These are phyloP conservation scores for Scaptomyza polygonia DNA, from an alignment of 2,888 invertebrate species.

Conservation along the genomic window DNA sequence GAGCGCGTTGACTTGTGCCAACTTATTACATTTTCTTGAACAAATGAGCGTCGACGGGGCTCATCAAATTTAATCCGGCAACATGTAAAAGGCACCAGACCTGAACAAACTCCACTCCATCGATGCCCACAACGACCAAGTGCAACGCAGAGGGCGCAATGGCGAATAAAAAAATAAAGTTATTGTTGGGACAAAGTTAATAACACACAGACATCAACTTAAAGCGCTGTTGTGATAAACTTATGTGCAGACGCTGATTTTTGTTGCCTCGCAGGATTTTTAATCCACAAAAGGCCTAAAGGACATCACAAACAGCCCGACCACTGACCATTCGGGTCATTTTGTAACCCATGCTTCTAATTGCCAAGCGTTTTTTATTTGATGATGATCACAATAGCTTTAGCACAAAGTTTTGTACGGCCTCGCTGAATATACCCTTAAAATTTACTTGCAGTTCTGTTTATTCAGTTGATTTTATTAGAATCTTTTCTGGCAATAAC, in stretches of 20 bases:
- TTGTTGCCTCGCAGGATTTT: constrained; percentile 9
- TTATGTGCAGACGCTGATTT: constrained; percentile 45
- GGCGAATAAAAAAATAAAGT: constrained; percentile 1
- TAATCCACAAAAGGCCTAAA: constrained; percentile 6
- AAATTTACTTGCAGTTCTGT: constrained; percentile 6
- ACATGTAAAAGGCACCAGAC: constrained; percentile 57
- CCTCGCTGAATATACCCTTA: no score
- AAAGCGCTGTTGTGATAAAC: constrained; percentile 50
- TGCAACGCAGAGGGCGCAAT: neutral
- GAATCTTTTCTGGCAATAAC: neutral
- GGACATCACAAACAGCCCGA: constrained; percentile 3
- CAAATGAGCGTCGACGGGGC: constrained; percentile 41
- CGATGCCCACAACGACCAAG: constrained; percentile 6
- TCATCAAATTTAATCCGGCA: constrained; percentile 67
- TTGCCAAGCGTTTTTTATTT: constrained; percentile 40
- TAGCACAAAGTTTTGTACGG: no score
- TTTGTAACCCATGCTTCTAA: constrained; percentile 43
- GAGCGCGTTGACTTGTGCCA: constrained; percentile 33
- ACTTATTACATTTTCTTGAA: constrained; percentile 69
- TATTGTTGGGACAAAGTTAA: constrained; percentile 33
- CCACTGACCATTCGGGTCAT: constrained; percentile 21
- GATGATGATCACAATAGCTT: no score
- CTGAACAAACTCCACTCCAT: constrained; percentile 7
- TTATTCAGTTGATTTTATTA: constrained; percentile 10
- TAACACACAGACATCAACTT: constrained; percentile 46